Conservation (phyloP, 1,140 invertebrate species). For the Antheraea pernyi region DNA sequence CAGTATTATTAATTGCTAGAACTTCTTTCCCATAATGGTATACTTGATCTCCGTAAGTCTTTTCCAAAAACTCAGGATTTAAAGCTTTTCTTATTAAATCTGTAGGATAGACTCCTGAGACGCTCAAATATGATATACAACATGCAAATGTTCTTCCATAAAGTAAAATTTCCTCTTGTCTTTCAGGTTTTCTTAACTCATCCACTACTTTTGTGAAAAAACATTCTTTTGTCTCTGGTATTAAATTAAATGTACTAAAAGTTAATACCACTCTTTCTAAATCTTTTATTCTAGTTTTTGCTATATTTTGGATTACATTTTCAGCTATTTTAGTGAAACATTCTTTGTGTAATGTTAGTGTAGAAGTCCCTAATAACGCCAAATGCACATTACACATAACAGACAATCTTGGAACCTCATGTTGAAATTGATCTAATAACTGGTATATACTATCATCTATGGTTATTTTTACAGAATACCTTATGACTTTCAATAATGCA, state of each 20-base stretch:
- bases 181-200: conserved; percentile 73
- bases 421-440: conserved; percentile 57
- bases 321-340: conserved; percentile 58
- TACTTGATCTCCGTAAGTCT: conserved; percentile 64
- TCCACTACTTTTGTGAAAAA: conserved; percentile 74
- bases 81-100: conserved; percentile 78
- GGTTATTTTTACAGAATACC: conserved; percentile 58
- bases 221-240: conserved; percentile 63
- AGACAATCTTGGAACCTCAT: conserved; percentile 72
- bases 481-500: conserved; percentile 80
- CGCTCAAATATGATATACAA: conserved; percentile 73
- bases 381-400: conserved; percentile 78
- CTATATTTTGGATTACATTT: conserved; percentile 46
- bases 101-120: conserved; percentile 73
- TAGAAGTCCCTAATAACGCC: conserved; percentile 72
- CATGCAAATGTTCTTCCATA: conserved; percentile 70
- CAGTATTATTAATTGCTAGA: conserved; percentile 76
- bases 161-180: conserved; percentile 67
- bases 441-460: conserved; percentile 50
- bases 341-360: conserved; percentile 63
- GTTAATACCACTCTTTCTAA: conserved; percentile 81
- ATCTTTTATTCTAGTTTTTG: conserved; percentile 80
- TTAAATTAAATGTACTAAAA: conserved; percentile 77
- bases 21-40: conserved; percentile 73
- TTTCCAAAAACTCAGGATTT: conserved; percentile 61